These are phyloP conservation scores for Cairina moschata DNA, from an alignment of 2,113 vertebrate species.

Conservation along the genomic window DNA sequence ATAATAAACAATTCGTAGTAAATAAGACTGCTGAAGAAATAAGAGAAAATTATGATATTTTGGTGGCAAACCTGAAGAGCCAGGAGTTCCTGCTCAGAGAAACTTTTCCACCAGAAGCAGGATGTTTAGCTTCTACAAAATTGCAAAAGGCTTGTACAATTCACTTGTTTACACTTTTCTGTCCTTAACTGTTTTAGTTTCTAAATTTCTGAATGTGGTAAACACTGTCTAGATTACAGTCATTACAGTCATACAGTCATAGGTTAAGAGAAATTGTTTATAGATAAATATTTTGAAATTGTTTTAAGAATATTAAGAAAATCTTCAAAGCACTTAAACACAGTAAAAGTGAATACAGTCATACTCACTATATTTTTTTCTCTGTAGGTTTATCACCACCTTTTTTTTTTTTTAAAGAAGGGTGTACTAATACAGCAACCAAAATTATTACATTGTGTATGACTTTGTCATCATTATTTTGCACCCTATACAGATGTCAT, in stretches of 20 bases:
- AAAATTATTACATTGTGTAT: background rate
- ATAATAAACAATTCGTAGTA: slow-evolving; percentile 57
- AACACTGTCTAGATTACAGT: background rate
- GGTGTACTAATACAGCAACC: background rate
- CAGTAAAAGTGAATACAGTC: background rate
- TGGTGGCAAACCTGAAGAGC: slow-evolving; percentile 59
- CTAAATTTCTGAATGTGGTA: background rate
- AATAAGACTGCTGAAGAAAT: slow-evolving; percentile 77
- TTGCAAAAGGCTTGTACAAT: slow-evolving; percentile 78
- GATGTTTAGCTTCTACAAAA: slow-evolving; percentile 75
- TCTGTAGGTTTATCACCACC: background rate
- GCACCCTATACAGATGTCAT: background rate
- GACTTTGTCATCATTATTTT: background rate
- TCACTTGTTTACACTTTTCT: background rate
- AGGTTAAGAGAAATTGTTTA: background rate
- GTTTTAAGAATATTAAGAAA: background rate
- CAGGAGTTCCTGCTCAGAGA: slow-evolving; percentile 60
- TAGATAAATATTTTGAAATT: background rate
- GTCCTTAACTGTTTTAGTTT: background rate
- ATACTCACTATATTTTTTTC: background rate
- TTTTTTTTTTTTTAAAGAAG: background rate
- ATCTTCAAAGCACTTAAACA: background rate
- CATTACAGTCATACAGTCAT: background rate
- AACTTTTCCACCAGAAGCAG: slow-evolving; percentile 50
- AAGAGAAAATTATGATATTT: slow-evolving; percentile 71